Percentiles rank a stretch among this genome's conserved stretches.
Evolutionary conservation across 2,113 vertebrate genomes (phyloP).

Genomic region (Ceratotherium simum): DNA sequence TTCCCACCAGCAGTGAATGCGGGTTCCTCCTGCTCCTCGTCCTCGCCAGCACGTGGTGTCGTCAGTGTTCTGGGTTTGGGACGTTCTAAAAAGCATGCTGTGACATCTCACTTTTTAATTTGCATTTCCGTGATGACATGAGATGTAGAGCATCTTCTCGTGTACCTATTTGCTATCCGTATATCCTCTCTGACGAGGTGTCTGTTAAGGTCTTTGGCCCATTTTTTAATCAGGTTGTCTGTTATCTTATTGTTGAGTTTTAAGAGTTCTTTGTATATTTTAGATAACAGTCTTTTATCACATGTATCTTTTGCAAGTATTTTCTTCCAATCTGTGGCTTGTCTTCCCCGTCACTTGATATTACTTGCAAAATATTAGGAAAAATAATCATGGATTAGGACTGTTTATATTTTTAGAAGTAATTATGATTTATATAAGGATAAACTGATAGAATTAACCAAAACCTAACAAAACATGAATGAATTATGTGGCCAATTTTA

Average conservation of each 20-base stretch:
- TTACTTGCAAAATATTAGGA: background rate
- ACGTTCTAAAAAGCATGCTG: background rate
- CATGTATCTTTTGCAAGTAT: background rate
- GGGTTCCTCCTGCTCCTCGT: background rate
- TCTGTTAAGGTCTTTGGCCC: background rate
- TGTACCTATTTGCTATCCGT: background rate
- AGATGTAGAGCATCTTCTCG: background rate
- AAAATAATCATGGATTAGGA: background rate
- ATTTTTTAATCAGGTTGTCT: background rate
- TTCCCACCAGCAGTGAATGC: background rate
- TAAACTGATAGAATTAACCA: background rate
- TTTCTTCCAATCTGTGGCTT: background rate
- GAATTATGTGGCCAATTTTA: background rate
- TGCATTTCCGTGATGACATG: background rate
- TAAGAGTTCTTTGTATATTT: background rate
- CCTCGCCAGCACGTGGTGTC: background rate
- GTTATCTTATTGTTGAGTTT: background rate
- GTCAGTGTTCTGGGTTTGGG: background rate
- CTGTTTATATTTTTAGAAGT: background rate
- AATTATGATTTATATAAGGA: background rate
- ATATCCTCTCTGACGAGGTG: background rate
- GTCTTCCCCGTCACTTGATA: background rate
- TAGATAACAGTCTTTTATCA: background rate
- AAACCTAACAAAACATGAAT: background rate
- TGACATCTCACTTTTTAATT: background rate